Base-by-base conservation (phyloP, 2,888 invertebrate species). In the Eupeodes luniger region DNA sequence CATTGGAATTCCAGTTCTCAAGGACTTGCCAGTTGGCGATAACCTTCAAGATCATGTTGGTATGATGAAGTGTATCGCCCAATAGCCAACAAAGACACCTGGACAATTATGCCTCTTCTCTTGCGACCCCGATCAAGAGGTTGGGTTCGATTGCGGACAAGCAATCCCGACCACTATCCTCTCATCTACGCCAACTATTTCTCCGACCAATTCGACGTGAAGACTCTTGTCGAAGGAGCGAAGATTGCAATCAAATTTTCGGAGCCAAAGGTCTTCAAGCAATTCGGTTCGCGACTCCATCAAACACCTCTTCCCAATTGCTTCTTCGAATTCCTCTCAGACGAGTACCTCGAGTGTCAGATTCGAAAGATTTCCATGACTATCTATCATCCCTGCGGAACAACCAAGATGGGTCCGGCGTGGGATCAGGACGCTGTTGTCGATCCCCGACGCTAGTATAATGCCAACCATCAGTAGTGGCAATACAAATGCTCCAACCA, bases 141-240 rank as follows among this genome's bases (percentile, higher is more conserved):
- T 10, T 96, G 96, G 91, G 96, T 98, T 0, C 94, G 96, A 88
- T 93, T 99, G 34, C 95, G 95, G 79, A 96, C 96, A 83, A 96
- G 96, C 0, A 97, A 98, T 93, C 99, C 99, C 0, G 96, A 96
- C 90, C 96, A 97, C 70, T 96, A 96, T 91, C 99, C 99, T 0
- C 92, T 96, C 44, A 98, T 99, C 92, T 96, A 99, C 93, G 97
- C 99, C 2, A 98, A 98, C 92, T 99, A 99, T 92, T 97, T 98
- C 90, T 96, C 96, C 85, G 96, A 98, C 92, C 96, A 96, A 0
- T 92, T 95, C 81, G 98, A 97, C 92, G 96, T 97, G 0, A 95
- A 96, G 77, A 96, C 96, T 0, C 94, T 98, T 14, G 96, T 98
- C 0, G 98, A 98, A 93, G 98, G 97, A 4, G 96, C 96, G 1